A percentile compares a stretch with the other conserved stretches of the same genome.
phyloP scores from a whole-genome alignment of 2,888 invertebrate genomes.

The Drosophila phalerata region DNA sequence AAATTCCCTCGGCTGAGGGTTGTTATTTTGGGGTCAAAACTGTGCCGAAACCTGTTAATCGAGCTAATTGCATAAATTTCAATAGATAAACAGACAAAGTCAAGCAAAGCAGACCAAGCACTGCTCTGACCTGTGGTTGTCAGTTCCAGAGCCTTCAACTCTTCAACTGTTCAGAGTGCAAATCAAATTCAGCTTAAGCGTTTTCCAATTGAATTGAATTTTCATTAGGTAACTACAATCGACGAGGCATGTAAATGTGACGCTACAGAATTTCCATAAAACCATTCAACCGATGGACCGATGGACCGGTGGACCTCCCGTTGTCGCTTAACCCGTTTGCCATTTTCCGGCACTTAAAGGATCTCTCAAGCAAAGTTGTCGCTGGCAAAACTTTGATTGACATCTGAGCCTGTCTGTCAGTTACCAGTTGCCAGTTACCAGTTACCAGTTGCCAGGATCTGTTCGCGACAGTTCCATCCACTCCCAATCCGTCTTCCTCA shows the following conservation, averaged over 20 bases:
- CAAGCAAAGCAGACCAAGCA: constrained; percentile 1
- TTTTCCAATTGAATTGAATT: constrained; percentile 67
- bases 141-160: constrained; percentile 42
- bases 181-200: constrained; percentile 69
- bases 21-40: constrained; percentile 10
- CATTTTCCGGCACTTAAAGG: constrained; percentile 66
- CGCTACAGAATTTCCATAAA: constrained; percentile 29
- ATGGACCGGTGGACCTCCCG: constrained; percentile 12
- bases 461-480: constrained; percentile 37
- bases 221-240: constrained; percentile 50
- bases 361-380: constrained; percentile 40
- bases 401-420: constrained; percentile 46
- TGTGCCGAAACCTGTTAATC: constrained; percentile 73
- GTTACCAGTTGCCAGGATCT: constrained; percentile 35
- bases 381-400: constrained; percentile 65
- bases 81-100: constrained; percentile 38
- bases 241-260: constrained; percentile 7
- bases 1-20: constrained; percentile 48
- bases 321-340: constrained; percentile 50
- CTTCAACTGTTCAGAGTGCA: constrained; percentile 66
- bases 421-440: no score
- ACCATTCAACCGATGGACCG: background rate
- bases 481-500: background rate
- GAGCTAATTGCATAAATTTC: constrained; percentile 82
- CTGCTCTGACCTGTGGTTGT: constrained; percentile 23